Conservation (phyloP, 2,888 invertebrate genomes). For the Apotomis betuletana region DNA sequence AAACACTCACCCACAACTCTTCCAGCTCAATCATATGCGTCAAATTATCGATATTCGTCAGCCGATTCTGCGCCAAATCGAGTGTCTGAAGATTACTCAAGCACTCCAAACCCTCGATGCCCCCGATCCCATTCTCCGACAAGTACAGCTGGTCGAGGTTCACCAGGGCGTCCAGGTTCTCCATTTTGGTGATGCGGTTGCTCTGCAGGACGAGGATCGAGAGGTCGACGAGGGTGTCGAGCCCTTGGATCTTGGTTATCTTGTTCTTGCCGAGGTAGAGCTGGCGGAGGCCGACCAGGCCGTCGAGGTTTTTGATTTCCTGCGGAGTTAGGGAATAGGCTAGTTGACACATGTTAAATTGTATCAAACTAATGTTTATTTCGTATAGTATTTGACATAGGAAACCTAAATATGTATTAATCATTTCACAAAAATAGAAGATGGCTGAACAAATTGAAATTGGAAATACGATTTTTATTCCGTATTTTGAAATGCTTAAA, state of each 20-base stretch:
- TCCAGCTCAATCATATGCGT: conserved; percentile 89
- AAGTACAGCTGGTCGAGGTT: conserved; percentile 94
- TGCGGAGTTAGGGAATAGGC: conserved; percentile 57
- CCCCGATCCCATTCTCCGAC: conserved; percentile 95
- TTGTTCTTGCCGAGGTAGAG: conserved; percentile 98
- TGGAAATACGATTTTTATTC: too few species aligned
- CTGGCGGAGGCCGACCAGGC: conserved; percentile 88
- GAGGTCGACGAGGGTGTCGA: conserved; percentile 88
- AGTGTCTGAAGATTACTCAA: conserved; percentile 91
- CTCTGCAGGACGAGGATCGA: conserved; percentile 94
- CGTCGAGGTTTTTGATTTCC: conserved; percentile 94
- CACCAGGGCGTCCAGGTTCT: conserved; percentile 89
- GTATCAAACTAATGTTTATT: too few species aligned
- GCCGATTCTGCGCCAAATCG: conserved; percentile 95
- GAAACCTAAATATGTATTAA: too few species aligned
- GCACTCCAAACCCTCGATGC: conserved; percentile 89
- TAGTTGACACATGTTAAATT: too few species aligned
- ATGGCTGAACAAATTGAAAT: too few species aligned
- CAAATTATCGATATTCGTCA: conserved; percentile 91
- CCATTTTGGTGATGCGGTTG: conserved; percentile 94
- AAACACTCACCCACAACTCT: conserved; percentile 95
- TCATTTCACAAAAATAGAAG: too few species aligned
- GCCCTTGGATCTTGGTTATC: conserved; percentile 92
- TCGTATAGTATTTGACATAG: too few species aligned
- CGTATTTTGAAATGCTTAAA: too few species aligned